A percentile compares a stretch with the other conserved stretches of the same genome.
phyloP scores from a whole-genome alignment of 2,888 invertebrate genomes.

The Epiblema foenella region DNA sequence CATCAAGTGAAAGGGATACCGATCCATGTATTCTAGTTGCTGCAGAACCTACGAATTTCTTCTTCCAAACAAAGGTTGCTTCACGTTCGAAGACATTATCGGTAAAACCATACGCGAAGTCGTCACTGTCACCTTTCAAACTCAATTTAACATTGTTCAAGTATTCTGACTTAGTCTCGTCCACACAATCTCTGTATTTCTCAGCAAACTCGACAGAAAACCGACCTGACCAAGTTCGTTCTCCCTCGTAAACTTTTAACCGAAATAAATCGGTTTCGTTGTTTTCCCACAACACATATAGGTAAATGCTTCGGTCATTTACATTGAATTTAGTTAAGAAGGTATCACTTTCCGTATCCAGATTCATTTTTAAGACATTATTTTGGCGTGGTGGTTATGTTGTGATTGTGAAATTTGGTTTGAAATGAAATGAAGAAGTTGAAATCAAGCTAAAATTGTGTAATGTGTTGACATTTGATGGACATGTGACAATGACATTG shows the following conservation, averaged over 20 bases:
- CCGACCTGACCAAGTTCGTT: slow-evolving; percentile 64
- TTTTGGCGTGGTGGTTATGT: neutral
- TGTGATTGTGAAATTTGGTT: slow-evolving; percentile 1
- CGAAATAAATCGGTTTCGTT: slow-evolving; percentile 60
- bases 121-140: slow-evolving; percentile 23
- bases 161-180: slow-evolving; percentile 62
- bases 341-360: slow-evolving; percentile 17
- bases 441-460: neutral
- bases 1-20: slow-evolving; percentile 32
- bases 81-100: neutral
- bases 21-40: slow-evolving; percentile 30
- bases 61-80: slow-evolving; percentile 41
- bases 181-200: slow-evolving; percentile 53
- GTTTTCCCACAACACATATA: slow-evolving; percentile 63
- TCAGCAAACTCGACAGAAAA: slow-evolving; percentile 60
- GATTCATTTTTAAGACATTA: slow-evolving; percentile 35
- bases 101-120: slow-evolving; percentile 35
- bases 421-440: neutral
- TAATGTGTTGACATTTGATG: too few species aligned
- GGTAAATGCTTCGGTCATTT: slow-evolving; percentile 54
- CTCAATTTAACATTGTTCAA: slow-evolving; percentile 48
- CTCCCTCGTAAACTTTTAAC: slow-evolving; percentile 62
- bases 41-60: slow-evolving; percentile 22
- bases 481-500: slow-evolving; percentile 1
- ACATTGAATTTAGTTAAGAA: slow-evolving; percentile 58